These are phyloP conservation scores for Molothrus aeneus DNA, from an alignment of 2,797 vertebrate genomes.

Conservation along the genomic window DNA sequence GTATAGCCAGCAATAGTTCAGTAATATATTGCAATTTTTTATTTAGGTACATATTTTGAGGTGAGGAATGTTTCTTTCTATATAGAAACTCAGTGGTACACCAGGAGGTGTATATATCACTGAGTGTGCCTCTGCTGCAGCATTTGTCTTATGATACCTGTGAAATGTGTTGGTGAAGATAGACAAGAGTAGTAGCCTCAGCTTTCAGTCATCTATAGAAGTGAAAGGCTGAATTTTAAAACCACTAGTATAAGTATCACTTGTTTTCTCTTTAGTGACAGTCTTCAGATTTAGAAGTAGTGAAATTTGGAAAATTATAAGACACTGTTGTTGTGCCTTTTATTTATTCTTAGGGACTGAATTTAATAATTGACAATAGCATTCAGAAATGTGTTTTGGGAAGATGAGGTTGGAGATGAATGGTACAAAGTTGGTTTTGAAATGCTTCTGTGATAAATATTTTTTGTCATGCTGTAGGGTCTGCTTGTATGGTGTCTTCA, in stretches of 20 bases:
- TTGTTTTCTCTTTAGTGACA: not conserved
- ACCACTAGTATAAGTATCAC: not conserved
- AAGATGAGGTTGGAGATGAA: not conserved
- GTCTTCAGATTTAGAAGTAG: not conserved
- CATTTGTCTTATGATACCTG: not conserved
- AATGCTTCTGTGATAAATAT: not conserved
- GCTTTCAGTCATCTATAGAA: not conserved
- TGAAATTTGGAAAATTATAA: not conserved
- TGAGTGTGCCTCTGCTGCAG: not conserved
- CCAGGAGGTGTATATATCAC: fast-evolving
- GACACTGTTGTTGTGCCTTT: not conserved
- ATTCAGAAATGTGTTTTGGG: not conserved
- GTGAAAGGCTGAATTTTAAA: not conserved
- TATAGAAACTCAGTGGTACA: not conserved
- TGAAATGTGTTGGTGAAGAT: not conserved
- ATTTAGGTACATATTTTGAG: not conserved
- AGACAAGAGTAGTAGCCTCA: not conserved
- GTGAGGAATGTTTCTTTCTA: not conserved
- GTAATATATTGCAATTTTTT: not conserved
- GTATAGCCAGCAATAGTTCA: not conserved
- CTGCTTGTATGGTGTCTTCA: not conserved
- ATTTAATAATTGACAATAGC: not conserved
- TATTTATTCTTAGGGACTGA: not conserved
- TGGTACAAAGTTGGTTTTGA: not conserved
- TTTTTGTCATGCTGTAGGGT: not conserved